These are phyloP conservation scores for Cantharis lateralis DNA, from an alignment of 2,888 invertebrate species.

Conservation along the genomic window DNA sequence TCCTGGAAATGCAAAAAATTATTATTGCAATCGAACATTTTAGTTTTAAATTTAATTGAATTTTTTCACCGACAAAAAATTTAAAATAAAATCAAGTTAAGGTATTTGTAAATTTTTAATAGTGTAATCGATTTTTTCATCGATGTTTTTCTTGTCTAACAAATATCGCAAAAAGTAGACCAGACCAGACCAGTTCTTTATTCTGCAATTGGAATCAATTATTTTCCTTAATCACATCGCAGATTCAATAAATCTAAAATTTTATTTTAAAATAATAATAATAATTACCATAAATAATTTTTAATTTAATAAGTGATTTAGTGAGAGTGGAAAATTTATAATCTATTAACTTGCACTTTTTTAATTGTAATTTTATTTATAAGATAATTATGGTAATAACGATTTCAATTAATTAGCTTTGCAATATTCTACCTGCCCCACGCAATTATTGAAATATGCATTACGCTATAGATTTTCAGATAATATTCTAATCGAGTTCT, in stretches of 20 bases:
- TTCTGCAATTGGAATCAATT: neutral
- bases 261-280: neutral
- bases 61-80: neutral
- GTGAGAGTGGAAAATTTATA: neutral
- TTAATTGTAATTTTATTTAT: neutral
- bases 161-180: neutral
- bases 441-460: neutral
- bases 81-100: neutral
- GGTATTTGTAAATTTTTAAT: neutral
- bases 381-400: neutral
- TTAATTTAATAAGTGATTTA: neutral
- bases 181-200: neutral
- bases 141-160: neutral
- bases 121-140: neutral
- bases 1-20: no score
- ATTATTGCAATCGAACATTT: no score
- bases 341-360: neutral
- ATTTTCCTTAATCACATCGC: neutral
- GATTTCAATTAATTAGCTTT: neutral
- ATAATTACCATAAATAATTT: neutral
- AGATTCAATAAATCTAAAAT: neutral
- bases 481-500: neutral
- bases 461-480: neutral
- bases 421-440: neutral
- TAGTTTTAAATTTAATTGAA: no score